Percentiles rank a stretch among this genome's conserved stretches.
Evolutionary conservation across 2,888 invertebrate genomes (phyloP).

Genomic region (Apotomis capreana): DNA sequence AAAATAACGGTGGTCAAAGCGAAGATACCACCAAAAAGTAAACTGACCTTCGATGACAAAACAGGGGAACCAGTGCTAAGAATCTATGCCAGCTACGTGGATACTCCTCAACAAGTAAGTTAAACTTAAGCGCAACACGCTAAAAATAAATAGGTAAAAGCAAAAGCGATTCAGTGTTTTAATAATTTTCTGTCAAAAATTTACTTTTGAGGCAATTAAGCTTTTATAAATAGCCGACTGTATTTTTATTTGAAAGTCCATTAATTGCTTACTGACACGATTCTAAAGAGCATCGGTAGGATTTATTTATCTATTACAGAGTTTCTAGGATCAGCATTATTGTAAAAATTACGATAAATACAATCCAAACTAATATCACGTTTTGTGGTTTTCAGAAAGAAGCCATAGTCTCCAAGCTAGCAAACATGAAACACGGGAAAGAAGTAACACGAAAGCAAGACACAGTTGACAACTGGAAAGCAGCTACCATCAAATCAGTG

Average conservation of each 20-base stretch:
- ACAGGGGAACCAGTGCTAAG: conserved; percentile 79
- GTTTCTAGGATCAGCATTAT: no score
- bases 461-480: conserved; percentile 59
- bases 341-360: neutral
- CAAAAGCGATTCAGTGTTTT: no score
- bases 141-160: no score
- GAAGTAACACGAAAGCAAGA: conserved; percentile 61
- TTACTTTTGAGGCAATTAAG: no score
- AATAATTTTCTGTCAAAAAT: no score
- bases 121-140: neutral
- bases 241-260: no score
- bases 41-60: conserved; percentile 72
- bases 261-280: no score
- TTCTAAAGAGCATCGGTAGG: no score
- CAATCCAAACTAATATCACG: neutral
- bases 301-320: no score
- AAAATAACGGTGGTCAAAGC: conserved; percentile 68
- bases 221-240: no score
- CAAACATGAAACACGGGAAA: conserved; percentile 59
- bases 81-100: conserved; percentile 80
- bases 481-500: conserved; percentile 55
- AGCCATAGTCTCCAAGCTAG: conserved; percentile 60
- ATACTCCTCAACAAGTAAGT: conserved; percentile 67
- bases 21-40: conserved; percentile 74
- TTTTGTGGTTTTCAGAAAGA: conserved; percentile 65